These are phyloP conservation scores for Pogonus chalceus DNA, from an alignment of 1,140 invertebrate species.

Conservation along the genomic window DNA sequence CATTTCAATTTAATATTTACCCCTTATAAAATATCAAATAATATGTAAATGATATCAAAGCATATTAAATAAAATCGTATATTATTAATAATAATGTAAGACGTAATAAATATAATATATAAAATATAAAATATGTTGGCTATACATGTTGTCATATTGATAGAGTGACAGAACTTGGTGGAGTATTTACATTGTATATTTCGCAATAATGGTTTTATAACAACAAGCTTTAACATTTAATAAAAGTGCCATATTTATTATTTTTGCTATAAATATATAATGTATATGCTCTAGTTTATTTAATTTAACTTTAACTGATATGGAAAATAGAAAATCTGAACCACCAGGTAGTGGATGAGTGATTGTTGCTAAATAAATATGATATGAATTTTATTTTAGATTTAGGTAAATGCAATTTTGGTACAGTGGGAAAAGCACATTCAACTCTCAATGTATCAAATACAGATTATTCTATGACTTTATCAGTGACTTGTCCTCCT, in stretches of 20 bases:
- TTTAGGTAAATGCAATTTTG: neutral
- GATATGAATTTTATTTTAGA: neutral
- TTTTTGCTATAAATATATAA: neutral
- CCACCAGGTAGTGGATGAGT: neutral
- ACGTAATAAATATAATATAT: too few species aligned
- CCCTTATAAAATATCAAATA: too few species aligned
- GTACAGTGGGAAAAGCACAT: slow-evolving; percentile 25
- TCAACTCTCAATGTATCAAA: slow-evolving; percentile 31
- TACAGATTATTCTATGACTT: slow-evolving; percentile 30
- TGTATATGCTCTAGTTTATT: neutral
- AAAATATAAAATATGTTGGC: too few species aligned
- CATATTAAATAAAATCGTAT: too few species aligned
- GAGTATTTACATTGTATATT: too few species aligned
- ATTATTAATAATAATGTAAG: too few species aligned
- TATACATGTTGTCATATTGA: too few species aligned
- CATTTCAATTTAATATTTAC: too few species aligned
- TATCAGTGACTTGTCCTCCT: slow-evolving; percentile 27
- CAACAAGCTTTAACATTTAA: neutral
- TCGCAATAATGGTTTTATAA: neutral
- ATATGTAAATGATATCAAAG: too few species aligned
- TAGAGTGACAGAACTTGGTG: too few species aligned
- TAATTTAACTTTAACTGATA: neutral
- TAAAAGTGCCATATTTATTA: neutral
- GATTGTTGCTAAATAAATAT: neutral
- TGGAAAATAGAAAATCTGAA: slow-evolving; percentile 3